Evolutionary conservation across 2,113 vertebrate species (phyloP), one percentile per base, ranked within the genome.

Genomic region (Sphyrna mokarran): DNA sequence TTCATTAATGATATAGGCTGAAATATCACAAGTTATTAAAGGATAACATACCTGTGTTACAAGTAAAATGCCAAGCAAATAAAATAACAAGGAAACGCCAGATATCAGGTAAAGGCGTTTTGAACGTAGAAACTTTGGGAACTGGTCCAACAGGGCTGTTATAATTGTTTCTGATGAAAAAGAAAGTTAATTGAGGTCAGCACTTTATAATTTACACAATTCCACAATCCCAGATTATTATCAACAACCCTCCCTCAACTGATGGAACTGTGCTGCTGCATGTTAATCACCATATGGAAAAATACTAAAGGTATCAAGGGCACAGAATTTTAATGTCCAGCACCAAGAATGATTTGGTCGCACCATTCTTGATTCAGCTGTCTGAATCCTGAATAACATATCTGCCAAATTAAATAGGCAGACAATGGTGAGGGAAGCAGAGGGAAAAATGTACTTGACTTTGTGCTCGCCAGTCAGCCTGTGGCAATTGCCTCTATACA

Each of bases 141-240:
- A 98, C 48, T 98, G 96, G 85, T 99, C 99, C 10, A 98, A 97
- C 78, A 99, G 97, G 85, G 98, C 98, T 40, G 99, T 99, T 72
- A 97, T 97, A 96, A 99, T 97, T 3, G 98, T 98, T 98, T 99
- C 99, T 99, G 97, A 14, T 96, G 94, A 87, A 89, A 96, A 2
- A 37, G 96, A 96, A 43, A 76, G 80, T 29, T 22, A 69, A 70
- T 6, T 37, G 93, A 26, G 7, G 22, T 40, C 68, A 94, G 93
- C 11, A 69, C 37, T 43, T 43, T 22, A 43, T 94, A 90, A 33
- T 61, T 90, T 90, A 61, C 91, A 94, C 22, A 29, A 18, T 20
- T 8, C 18, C 10, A 94, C 37, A 40, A 1, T 22, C 80, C 2
- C 26, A 29, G 29, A 76, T 33, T 76, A 76, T 9, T 23, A 76